Percentiles rank a stretch among this genome's conserved stretches.
Conservation (phyloP, 2,888 invertebrate species). For the Chrysomela aeneicollis region DNA sequence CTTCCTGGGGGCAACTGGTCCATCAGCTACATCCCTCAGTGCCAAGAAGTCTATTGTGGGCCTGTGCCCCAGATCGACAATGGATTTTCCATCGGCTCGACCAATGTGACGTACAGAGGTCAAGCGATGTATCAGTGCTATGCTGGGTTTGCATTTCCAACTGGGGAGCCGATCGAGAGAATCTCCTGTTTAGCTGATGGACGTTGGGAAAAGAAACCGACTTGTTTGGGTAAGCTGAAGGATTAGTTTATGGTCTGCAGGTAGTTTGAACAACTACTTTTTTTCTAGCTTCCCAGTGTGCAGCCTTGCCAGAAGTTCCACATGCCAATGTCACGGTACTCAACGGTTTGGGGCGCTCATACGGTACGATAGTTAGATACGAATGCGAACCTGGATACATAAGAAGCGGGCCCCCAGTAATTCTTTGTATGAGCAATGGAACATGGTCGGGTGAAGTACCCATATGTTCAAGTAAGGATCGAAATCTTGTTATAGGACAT, state of each 20-base stretch:
- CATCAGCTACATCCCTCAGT: slow-evolving; percentile 88
- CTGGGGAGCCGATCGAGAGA: slow-evolving; percentile 85
- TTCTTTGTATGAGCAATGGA: slow-evolving; percentile 94
- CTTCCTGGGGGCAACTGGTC: slow-evolving; percentile 92
- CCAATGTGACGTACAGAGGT: slow-evolving; percentile 93
- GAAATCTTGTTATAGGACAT: neutral
- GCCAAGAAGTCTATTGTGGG: slow-evolving; percentile 96
- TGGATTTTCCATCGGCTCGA: slow-evolving; percentile 94
- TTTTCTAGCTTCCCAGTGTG: slow-evolving; percentile 85
- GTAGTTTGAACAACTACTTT: neutral
- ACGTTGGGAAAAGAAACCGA: slow-evolving; percentile 90
- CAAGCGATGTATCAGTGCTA: slow-evolving; percentile 96
- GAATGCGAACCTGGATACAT: slow-evolving; percentile 93
- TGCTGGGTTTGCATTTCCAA: slow-evolving; percentile 93
- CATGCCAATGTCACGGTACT: slow-evolving; percentile 87
- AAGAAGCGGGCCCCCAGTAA: slow-evolving; percentile 86
- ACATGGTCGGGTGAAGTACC: slow-evolving; percentile 95
- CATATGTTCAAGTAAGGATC: slow-evolving; percentile 75
- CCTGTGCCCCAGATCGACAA: slow-evolving; percentile 98
- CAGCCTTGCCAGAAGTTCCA: slow-evolving; percentile 83
- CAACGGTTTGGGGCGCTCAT: slow-evolving; percentile 90
- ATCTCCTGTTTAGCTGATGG: slow-evolving; percentile 91
- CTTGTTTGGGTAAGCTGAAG: slow-evolving; percentile 75
- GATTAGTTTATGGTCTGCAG: slow-evolving; percentile 11
- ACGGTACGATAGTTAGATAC: slow-evolving; percentile 91